Conservation (phyloP, 2,113 vertebrate species). For the Melanotaenia duboulayi region DNA sequence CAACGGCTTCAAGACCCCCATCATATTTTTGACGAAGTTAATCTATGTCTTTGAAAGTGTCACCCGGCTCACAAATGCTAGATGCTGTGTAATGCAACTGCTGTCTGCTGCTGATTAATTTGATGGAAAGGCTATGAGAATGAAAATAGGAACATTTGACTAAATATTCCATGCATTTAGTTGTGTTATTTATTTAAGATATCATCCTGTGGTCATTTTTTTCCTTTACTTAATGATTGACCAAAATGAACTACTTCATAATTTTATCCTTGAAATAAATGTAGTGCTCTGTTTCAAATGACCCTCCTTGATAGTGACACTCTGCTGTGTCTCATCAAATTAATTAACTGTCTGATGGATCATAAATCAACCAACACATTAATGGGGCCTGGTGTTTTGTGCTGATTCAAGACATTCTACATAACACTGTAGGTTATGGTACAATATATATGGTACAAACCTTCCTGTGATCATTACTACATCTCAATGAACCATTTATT, state of each 20-base stretch:
- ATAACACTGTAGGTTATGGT: conserved; percentile 48
- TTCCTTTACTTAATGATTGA: conserved; percentile 32
- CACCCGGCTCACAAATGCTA: conserved; percentile 61
- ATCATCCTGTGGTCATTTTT: not conserved
- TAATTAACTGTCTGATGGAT: conserved; percentile 79
- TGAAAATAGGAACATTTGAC: conserved; percentile 57
- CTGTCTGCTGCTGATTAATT: conserved; percentile 63
- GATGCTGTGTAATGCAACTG: conserved; percentile 51
- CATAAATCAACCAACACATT: conserved; percentile 76
- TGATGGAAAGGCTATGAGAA: conserved; percentile 57
- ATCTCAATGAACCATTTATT: conserved; percentile 31
- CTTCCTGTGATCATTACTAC: conserved; percentile 44
- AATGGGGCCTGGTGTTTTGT: conserved; percentile 67
- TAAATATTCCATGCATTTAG: conserved; percentile 51
- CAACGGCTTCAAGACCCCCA: conserved; percentile 77
- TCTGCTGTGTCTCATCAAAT: conserved; percentile 79
- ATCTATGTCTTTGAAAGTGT: conserved; percentile 78
- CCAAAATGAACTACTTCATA: conserved; percentile 52
- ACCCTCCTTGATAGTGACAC: conserved; percentile 77
- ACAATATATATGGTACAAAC: conserved; percentile 59
- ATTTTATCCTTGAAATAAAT: conserved; percentile 61
- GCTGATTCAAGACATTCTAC: conserved; percentile 71
- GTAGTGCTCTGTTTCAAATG: conserved; percentile 66
- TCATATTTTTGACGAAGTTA: conserved; percentile 82
- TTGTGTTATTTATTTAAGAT: conserved; percentile 45